Evolutionary conservation across 2,888 invertebrate species (phyloP).

Genomic region (Drosophila longiperda): DNA sequence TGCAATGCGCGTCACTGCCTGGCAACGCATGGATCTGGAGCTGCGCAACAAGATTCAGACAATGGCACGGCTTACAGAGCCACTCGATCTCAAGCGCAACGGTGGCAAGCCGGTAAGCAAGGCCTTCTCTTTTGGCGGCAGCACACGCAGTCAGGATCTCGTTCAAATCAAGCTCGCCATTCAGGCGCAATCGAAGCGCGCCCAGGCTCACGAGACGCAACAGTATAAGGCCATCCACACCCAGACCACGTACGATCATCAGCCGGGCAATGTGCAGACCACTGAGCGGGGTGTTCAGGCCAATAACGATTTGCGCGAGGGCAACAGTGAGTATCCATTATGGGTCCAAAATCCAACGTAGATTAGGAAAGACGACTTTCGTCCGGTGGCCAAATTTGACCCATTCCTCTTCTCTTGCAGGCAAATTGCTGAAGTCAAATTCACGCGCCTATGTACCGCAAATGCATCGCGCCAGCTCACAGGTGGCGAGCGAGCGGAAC

Average conservation of each 20-base stretch:
- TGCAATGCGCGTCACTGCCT: slow-evolving; percentile 88
- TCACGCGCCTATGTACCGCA: slow-evolving; percentile 83
- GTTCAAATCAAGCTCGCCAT: slow-evolving; percentile 85
- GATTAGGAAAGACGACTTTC: not conserved
- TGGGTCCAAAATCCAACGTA: not conserved
- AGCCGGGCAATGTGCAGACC: slow-evolving; percentile 64
- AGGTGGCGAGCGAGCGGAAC: slow-evolving; percentile 68
- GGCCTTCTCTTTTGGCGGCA: slow-evolving; percentile 84
- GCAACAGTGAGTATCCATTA: slow-evolving; percentile 70
- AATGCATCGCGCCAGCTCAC: slow-evolving; percentile 68
- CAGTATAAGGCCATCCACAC: slow-evolving; percentile 83
- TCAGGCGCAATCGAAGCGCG: slow-evolving; percentile 85
- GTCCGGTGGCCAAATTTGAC: not conserved
- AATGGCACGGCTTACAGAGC: slow-evolving; percentile 86
- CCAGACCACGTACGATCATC: slow-evolving; percentile 75
- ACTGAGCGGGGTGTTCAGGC: slow-evolving; percentile 51
- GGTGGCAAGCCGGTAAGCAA: slow-evolving; percentile 80
- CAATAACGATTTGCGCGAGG: slow-evolving; percentile 80
- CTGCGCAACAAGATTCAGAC: slow-evolving; percentile 88
- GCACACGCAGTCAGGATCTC: slow-evolving; percentile 84
- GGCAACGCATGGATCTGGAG: slow-evolving; percentile 88
- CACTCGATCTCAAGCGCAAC: slow-evolving; percentile 82
- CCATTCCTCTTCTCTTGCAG: slow-evolving; percentile 44
- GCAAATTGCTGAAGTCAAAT: slow-evolving; percentile 83
- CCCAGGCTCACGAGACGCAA: slow-evolving; percentile 83